Evolutionary conservation across 2,113 vertebrate genomes (phyloP).

Genomic region (Bufo bufo): DNA sequence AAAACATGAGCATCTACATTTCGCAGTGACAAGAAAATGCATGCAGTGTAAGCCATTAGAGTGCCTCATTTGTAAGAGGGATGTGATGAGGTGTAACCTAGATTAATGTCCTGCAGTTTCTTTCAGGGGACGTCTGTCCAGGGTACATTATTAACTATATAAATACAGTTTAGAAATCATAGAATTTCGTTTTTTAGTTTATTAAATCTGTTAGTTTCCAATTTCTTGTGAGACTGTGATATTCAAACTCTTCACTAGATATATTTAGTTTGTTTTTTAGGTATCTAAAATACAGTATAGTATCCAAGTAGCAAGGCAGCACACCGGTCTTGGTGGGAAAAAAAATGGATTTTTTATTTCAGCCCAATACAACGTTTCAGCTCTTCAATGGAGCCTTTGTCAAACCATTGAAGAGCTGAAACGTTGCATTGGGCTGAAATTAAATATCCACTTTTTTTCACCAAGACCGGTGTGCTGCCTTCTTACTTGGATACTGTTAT

Average conservation of each 20-base stretch:
- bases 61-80: not conserved
- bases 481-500: too few relatives aligned
- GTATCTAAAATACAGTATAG: not conserved
- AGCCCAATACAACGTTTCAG: too few relatives aligned
- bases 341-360: too few relatives aligned
- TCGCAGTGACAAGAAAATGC: not conserved
- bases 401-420: too few relatives aligned
- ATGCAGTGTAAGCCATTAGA: not conserved
- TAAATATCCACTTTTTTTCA: too few relatives aligned
- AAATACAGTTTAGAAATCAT: not conserved
- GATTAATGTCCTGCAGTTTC: not conserved
- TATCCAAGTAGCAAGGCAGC: too few relatives aligned
- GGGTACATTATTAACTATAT: not conserved
- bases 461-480: too few relatives aligned
- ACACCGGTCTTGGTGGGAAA: too few relatives aligned
- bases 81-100: not conserved
- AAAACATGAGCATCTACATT: not conserved
- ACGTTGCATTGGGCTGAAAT: too few relatives aligned
- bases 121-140: not conserved
- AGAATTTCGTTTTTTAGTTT: not conserved
- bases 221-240: not conserved
- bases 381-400: too few relatives aligned
- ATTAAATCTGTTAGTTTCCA: not conserved
- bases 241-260: not conserved
- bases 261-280: not conserved